These are phyloP conservation scores for Calycopis cecrops DNA, from an alignment of 1,140 invertebrate species.

Conservation along the genomic window DNA sequence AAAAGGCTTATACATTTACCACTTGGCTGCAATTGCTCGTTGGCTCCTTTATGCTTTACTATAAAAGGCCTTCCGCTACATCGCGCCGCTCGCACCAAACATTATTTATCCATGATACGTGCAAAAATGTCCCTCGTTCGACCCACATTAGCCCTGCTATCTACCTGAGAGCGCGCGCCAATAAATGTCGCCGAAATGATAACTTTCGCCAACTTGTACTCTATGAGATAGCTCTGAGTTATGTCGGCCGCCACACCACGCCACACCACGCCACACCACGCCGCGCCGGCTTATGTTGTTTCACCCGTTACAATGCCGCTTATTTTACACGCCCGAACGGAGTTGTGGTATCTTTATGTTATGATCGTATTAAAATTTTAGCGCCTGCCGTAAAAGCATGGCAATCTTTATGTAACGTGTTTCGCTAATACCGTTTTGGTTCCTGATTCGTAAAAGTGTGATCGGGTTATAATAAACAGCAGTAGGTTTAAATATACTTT, in stretches of 20 bases:
- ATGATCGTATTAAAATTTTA: constrained; percentile 8
- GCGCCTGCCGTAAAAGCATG: constrained; percentile 4
- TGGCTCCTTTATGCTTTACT: no score
- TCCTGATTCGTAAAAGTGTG: no score
- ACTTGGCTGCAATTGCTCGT: no score
- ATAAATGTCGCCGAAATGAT: constrained; percentile 45
- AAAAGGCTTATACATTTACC: no score
- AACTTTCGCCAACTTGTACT: constrained; percentile 27
- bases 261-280: no score
- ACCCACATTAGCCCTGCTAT: constrained; percentile 47
- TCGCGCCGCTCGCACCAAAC: constrained; percentile 20
- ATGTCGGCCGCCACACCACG: constrained; percentile 22
- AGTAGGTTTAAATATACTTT: no score
- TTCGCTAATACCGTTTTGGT: constrained; percentile 1
- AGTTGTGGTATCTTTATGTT: constrained; percentile 7
- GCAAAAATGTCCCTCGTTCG: constrained; percentile 45
- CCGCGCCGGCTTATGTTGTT: not conserved
- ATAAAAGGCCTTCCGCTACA: not conserved
- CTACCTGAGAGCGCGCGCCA: constrained; percentile 38
- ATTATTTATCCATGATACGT: constrained; percentile 26
- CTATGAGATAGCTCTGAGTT: constrained; percentile 27
- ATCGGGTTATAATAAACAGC: no score
- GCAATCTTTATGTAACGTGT: not conserved
- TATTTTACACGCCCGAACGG: not conserved
- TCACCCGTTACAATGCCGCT: not conserved